These are phyloP conservation scores for Xyrichtys novacula DNA, from an alignment of 2,797 vertebrate genomes.

Conservation along the genomic window DNA sequence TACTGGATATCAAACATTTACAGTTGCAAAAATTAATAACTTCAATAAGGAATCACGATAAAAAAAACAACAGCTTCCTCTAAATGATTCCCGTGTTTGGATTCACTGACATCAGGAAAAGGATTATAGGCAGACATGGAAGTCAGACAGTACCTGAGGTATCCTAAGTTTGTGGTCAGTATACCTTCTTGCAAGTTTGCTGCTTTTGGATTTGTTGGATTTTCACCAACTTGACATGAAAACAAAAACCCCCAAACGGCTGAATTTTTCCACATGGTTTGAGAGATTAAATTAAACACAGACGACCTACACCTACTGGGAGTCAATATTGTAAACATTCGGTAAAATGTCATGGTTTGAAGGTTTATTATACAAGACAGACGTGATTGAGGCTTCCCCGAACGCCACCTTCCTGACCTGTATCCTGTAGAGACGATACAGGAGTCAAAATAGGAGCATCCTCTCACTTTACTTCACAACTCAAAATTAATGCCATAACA, in stretches of 20 bases:
- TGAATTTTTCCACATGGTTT: slow-evolving; percentile 37
- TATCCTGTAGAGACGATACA: slow-evolving; percentile 51
- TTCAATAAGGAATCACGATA: slow-evolving; percentile 49
- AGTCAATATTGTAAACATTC: slow-evolving; percentile 24
- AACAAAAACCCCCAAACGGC: slow-evolving; percentile 40
- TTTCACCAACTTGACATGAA: slow-evolving; percentile 45
- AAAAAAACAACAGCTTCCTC: slow-evolving; percentile 60
- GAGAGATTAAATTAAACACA: slow-evolving; percentile 43
- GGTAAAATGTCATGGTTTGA: slow-evolving; percentile 5
- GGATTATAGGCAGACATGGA: slow-evolving; percentile 41
- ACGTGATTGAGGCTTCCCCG: slow-evolving; percentile 28
- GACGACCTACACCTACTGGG: slow-evolving; percentile 59
- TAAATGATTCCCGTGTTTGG: slow-evolving; percentile 31
- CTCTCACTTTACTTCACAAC: slow-evolving; percentile 66
- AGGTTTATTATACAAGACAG: slow-evolving; percentile 28
- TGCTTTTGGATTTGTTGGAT: slow-evolving; percentile 13
- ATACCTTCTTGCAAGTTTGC: slow-evolving; percentile 28
- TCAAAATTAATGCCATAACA: slow-evolving; percentile 53
- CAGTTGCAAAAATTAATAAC: slow-evolving; percentile 58
- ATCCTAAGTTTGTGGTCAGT: slow-evolving; percentile 38
- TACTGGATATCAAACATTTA: slow-evolving; percentile 80
- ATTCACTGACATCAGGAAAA: slow-evolving; percentile 44
- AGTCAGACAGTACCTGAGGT: slow-evolving; percentile 62
- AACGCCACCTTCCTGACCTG: slow-evolving; percentile 35
- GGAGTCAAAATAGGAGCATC: slow-evolving; percentile 61